Evolutionary conservation across 2,113 vertebrate species (phyloP).

Genomic region (Podiceps cristatus): DNA sequence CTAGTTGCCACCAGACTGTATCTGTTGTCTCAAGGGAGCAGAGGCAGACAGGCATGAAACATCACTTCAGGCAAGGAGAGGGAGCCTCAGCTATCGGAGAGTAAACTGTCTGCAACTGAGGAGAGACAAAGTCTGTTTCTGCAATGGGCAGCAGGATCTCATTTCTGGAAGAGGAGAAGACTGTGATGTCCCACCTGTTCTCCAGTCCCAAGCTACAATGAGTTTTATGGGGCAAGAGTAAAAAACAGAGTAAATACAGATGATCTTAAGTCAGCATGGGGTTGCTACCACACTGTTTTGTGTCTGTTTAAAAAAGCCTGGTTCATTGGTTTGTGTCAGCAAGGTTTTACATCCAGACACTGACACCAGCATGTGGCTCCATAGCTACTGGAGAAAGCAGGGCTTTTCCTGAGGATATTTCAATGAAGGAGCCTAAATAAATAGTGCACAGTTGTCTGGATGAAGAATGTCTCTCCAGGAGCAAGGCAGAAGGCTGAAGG

Average conservation of each 20-base stretch:
- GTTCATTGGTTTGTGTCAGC: not conserved
- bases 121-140: not conserved
- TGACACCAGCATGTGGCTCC: not conserved
- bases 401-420: not conserved
- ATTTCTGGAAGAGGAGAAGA: not conserved
- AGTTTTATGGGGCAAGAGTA: not conserved
- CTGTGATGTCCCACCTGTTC: not conserved
- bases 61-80: not conserved
- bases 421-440: not conserved
- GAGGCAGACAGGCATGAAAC: rapidly evolving
- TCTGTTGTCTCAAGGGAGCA: not conserved
- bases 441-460: not conserved
- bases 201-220: not conserved
- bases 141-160: not conserved
- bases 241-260: not conserved
- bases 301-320: not conserved
- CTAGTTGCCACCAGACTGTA: not conserved
- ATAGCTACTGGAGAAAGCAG: not conserved
- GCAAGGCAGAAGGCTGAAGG: not conserved
- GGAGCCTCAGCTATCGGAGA: not conserved
- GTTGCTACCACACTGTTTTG: not conserved
- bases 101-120: not conserved
- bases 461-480: not conserved
- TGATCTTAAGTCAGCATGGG: not conserved
- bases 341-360: not conserved